Base-by-base conservation (phyloP, 2,113 vertebrate genomes). In the Phylloscopus trochilus region DNA sequence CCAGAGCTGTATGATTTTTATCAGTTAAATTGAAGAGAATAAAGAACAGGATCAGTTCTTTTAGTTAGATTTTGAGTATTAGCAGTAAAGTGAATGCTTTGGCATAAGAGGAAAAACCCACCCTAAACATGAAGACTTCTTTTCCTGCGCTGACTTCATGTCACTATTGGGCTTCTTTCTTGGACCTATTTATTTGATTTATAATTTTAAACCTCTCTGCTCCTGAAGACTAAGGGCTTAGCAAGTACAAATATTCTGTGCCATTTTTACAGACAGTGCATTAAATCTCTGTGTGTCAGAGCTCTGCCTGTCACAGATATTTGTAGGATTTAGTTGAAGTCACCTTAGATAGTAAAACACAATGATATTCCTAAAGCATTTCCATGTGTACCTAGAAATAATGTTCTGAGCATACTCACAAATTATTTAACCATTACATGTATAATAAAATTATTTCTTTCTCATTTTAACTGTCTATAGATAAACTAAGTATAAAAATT, bases 321-420 rank as follows among this genome's bases (percentile, higher is more conserved):
- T 73, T 78, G 20, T 8, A 88, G 53, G 53, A 93, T 90, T 93
- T 80, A 92, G 47, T 13, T 75, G 47, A 92, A 56, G 80, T 89
- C 80, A 75, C 8, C 30, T 84, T 33, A 84, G 43, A 44, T 2
- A 89, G 52, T 49, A 90, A 72, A 90, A 78, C 19, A 9, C 52
- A 59, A 28, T 72, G 15, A 83, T 55, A 19, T 81, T 86, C 70
- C 59, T 39, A 77, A 28, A 81, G 8, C 19, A 44, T 43, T 91
- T 78, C 46, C 35, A 84, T 47, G 14, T 83, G 78, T 59, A 78
- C 24, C 47, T 44, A 80, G 52, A 87, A 95, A 75, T 56, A 91
- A 78, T 26, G 10, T 78, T 81, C 56, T 59, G 41, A 59, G 35
- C 13, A 75, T 33, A 82, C 9, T 70, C 26, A 58, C 4, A 55